Percentiles rank a stretch among this genome's conserved stretches.
Evolutionary conservation across 1,140 invertebrate genomes (phyloP).

Genomic region (Parapsyche elsis): DNA sequence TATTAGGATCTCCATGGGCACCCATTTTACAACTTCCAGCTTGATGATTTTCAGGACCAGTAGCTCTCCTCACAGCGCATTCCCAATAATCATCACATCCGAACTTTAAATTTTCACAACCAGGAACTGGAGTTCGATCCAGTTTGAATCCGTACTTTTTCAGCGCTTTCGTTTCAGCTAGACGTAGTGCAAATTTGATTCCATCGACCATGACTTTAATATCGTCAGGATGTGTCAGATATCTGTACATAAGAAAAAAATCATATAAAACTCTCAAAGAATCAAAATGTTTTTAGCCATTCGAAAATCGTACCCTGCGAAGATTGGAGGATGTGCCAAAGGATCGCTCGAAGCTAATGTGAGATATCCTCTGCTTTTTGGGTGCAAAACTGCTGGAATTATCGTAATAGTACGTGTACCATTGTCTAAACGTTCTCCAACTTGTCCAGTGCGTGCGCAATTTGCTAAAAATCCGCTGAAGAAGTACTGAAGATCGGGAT

Average conservation of each 20-base stretch:
- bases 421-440: conserved; percentile 77
- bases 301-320: conserved; percentile 61
- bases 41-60: conserved; percentile 87
- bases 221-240: conserved; percentile 71
- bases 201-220: conserved; percentile 79
- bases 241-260: conserved; percentile 57
- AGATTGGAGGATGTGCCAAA: conserved; percentile 64
- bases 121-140: conserved; percentile 75
- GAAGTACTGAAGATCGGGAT: conserved; percentile 87
- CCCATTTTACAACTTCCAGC: conserved; percentile 87
- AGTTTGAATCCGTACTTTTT: conserved; percentile 78
- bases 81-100: conserved; percentile 85
- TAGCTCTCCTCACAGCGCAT: conserved; percentile 79
- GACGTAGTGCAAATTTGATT: conserved; percentile 75
- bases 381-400: conserved; percentile 76
- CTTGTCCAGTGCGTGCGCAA: conserved; percentile 86
- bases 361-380: conserved; percentile 83
- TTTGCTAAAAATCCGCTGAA: conserved; percentile 86
- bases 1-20: conserved; percentile 71
- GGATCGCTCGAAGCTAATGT: conserved; percentile 82
- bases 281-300: too few species aligned
- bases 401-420: conserved; percentile 73
- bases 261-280: not conserved
- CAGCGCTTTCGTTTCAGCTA: conserved; percentile 76
- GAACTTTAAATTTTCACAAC: conserved; percentile 78